phyloP scores from a whole-genome alignment of 2,888 invertebrate species.

The Lottia scabra region DNA sequence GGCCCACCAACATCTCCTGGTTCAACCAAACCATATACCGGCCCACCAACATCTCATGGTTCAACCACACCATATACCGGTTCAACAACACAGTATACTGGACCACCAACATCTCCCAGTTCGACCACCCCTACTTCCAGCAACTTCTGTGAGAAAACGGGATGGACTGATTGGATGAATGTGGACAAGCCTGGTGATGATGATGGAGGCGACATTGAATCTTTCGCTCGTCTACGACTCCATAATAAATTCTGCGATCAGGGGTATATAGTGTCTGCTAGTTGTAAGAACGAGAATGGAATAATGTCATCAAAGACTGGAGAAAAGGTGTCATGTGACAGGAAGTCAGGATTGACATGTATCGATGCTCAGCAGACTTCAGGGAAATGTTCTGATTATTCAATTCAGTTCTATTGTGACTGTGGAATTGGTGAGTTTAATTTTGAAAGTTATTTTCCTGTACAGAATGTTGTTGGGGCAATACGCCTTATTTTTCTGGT shows the following conservation, averaged over 20 bases:
- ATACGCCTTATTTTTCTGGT: no score
- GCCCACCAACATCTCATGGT: slow-evolving; percentile 20
- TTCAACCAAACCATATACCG: slow-evolving; percentile 1
- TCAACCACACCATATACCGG: slow-evolving; percentile 3
- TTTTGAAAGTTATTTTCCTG: not conserved
- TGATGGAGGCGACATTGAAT: slow-evolving; percentile 47
- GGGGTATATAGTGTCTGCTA: slow-evolving; percentile 37
- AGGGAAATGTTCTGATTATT: slow-evolving; percentile 61
- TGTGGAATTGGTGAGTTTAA: slow-evolving; percentile 52
- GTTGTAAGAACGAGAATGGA: slow-evolving; percentile 26
- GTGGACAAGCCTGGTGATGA: slow-evolving; percentile 33
- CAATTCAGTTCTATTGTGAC: slow-evolving; percentile 65
- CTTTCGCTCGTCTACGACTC: slow-evolving; percentile 36
- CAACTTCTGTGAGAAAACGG: slow-evolving; percentile 48
- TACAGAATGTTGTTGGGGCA: no score
- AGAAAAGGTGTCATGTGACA: slow-evolving; percentile 50
- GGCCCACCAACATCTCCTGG: no score
- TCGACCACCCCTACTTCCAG: no score
- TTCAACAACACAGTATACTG: slow-evolving; percentile 9
- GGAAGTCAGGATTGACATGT: slow-evolving; percentile 81
- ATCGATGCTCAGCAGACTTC: slow-evolving; percentile 59
- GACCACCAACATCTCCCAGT: slow-evolving; percentile 3
- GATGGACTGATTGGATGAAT: slow-evolving; percentile 51
- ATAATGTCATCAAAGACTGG: slow-evolving; percentile 31
- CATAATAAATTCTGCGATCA: slow-evolving; percentile 45